A percentile compares a stretch with the other conserved stretches of the same genome.
Conservation (phyloP, 2,113 vertebrate species). For the Cettia cetti region DNA sequence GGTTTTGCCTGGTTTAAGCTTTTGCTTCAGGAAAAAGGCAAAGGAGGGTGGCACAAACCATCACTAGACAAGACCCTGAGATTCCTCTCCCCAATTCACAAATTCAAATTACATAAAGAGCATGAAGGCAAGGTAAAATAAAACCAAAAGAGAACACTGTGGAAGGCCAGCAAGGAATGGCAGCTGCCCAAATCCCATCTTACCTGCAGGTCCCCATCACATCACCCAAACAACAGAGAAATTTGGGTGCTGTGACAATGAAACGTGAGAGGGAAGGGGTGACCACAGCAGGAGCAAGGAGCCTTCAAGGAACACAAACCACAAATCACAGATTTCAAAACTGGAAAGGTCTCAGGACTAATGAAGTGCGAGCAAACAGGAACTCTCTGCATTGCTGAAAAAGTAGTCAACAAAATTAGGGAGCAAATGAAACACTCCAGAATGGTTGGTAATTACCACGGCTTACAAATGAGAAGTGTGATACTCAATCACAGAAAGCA, state of each 20-base stretch:
- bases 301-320: not conserved
- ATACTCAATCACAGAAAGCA: not conserved
- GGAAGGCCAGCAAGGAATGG: not conserved
- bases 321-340: not conserved
- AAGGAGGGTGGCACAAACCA: not conserved
- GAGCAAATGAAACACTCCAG: not conserved
- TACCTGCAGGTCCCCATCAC: not conserved
- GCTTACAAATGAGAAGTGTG: not conserved
- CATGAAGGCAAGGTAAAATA: not conserved
- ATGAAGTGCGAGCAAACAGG: not conserved
- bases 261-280: not conserved
- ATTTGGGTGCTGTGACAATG: no score
- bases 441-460: conserved; percentile 3
- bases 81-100: not conserved
- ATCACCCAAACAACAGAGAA: not conserved
- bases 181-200: not conserved
- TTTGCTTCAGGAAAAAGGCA: not conserved
- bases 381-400: not conserved
- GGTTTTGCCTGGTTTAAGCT: not conserved
- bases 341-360: not conserved
- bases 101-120: not conserved
- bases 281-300: not conserved
- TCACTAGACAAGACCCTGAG: not conserved
- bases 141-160: not conserved
- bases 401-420: conserved; percentile 20